A percentile compares a stretch with the other conserved stretches of the same genome.
phyloP scores from a whole-genome alignment of 2,888 invertebrate genomes.

The Liodrosophila aerea region DNA sequence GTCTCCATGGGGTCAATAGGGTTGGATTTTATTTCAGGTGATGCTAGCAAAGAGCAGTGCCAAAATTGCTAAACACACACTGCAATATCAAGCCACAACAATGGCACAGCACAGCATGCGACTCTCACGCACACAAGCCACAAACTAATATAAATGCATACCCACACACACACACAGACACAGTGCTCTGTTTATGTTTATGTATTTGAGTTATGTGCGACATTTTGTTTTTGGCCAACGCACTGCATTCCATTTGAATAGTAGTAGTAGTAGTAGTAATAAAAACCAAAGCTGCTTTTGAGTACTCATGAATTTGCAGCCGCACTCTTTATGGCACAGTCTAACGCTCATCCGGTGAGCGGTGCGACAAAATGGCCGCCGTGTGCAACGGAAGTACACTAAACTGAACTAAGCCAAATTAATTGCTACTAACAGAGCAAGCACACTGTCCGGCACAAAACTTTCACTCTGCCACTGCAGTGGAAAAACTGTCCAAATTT shows the following conservation, averaged over 20 bases:
- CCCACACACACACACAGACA: neutral
- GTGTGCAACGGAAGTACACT: conserved; percentile 75
- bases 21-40: conserved; percentile 74
- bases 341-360: conserved; percentile 51
- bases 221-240: conserved; percentile 56
- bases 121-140: conserved; percentile 1
- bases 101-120: conserved; percentile 41
- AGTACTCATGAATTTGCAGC: conserved; percentile 61
- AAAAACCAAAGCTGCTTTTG: conserved; percentile 74
- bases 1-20: conserved; percentile 52
- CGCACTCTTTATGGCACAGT: neutral
- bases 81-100: conserved; percentile 23
- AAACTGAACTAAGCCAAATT: conserved; percentile 77
- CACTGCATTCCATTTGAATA: conserved; percentile 61
- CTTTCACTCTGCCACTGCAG: conserved; percentile 60
- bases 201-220: conserved; percentile 72
- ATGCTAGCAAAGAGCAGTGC: conserved; percentile 73
- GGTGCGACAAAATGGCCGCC: conserved; percentile 74
- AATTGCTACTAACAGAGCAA: conserved; percentile 60
- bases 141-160: conserved; percentile 17
- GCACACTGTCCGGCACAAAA: conserved; percentile 76
- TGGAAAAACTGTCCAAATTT: conserved; percentile 5
- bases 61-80: conserved; percentile 69
- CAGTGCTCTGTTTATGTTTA: conserved; percentile 44
- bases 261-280: conserved; percentile 52